Percentiles rank a stretch among this genome's conserved stretches.
phyloP scores from a whole-genome alignment of 64 coral and sea anemone genomes.

The Montipora efflorescens region DNA sequence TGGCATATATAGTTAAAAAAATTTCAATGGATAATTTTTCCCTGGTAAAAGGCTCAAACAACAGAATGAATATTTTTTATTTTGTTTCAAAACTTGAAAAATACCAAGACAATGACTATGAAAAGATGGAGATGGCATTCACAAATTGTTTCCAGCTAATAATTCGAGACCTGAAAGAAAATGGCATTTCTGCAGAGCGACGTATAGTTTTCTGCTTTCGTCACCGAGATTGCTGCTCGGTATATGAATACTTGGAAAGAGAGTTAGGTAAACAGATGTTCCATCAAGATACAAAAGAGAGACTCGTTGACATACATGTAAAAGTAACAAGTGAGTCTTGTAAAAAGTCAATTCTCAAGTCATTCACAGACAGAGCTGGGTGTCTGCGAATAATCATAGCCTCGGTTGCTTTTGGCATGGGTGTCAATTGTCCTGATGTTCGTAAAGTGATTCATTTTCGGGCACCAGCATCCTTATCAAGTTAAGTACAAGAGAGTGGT shows the following conservation, averaged over 20 bases:
- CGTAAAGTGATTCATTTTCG: no score
- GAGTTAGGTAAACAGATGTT: slow-evolving; percentile 2
- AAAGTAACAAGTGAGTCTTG: slow-evolving; percentile 41
- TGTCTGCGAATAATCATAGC: slow-evolving; percentile 31
- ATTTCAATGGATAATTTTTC: slow-evolving; percentile 10
- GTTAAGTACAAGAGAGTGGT: no score
- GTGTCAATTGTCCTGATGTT: no score
- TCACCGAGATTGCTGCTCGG: background rate
- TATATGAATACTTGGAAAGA: slow-evolving; percentile 59
- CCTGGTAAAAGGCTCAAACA: slow-evolving; percentile 39
- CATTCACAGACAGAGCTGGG: slow-evolving; percentile 31
- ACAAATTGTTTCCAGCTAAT: slow-evolving; percentile 13
- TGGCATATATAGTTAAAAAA: slow-evolving; percentile 24
- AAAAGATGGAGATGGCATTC: slow-evolving; percentile 41
- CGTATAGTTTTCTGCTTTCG: slow-evolving; percentile 15
- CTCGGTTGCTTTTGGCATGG: no score
- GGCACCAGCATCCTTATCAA: no score
- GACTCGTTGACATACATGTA: slow-evolving; percentile 52
- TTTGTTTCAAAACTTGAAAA: slow-evolving; percentile 30
- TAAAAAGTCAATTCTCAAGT: slow-evolving; percentile 29
- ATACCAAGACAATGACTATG: slow-evolving; percentile 42
- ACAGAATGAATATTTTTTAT: slow-evolving; percentile 60
- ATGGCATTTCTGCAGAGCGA: background rate
- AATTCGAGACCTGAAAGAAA: slow-evolving; percentile 36
- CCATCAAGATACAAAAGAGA: slow-evolving; percentile 1